phyloP scores from a whole-genome alignment of 2,113 vertebrate genomes.

The Lynx canadensis region DNA sequence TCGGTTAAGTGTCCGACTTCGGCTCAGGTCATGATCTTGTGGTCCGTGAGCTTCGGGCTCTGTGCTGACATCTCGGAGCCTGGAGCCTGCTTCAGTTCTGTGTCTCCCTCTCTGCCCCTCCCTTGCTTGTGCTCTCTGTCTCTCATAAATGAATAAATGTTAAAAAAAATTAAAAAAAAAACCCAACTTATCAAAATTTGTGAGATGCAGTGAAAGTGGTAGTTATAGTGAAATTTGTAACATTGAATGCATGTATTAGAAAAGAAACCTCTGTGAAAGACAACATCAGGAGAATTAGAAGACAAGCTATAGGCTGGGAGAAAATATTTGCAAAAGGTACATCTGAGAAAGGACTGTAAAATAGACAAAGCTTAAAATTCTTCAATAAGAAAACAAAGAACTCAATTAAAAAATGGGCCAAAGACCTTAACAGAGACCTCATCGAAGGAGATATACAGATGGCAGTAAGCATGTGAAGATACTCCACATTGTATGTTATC shows the following conservation, averaged over 20 bases:
- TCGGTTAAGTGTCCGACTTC: too few relatives aligned
- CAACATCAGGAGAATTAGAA: neutral
- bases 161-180: slow-evolving; percentile 19
- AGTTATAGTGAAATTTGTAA: neutral
- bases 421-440: neutral
- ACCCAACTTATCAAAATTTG: neutral
- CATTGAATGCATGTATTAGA: neutral
- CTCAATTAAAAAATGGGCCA: neutral
- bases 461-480: neutral
- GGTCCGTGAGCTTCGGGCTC: too few relatives aligned
- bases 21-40: too few relatives aligned
- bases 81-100: too few relatives aligned
- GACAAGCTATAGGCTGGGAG: neutral
- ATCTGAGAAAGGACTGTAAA: neutral
- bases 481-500: neutral
- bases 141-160: too few relatives aligned
- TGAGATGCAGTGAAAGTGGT: neutral
- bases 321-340: neutral
- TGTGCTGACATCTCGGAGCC: too few relatives aligned
- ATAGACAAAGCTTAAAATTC: neutral
- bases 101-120: too few relatives aligned
- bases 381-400: neutral
- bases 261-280: neutral
- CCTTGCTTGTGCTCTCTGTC: too few relatives aligned
- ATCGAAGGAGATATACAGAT: neutral